Conservation (phyloP, 2,888 invertebrate species). For the Hecatera dysodea region DNA sequence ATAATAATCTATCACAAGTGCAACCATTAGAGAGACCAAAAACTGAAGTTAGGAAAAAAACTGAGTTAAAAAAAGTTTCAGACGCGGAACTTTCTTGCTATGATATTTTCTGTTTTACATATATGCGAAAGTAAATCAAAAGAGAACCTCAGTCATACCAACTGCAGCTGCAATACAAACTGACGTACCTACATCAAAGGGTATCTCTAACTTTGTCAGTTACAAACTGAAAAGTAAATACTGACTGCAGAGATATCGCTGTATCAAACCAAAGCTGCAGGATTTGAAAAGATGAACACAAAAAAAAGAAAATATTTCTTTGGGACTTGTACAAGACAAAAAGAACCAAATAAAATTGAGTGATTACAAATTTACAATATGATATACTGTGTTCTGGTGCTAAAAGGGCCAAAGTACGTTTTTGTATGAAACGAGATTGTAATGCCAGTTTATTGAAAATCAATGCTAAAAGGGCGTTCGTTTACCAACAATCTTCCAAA, state of each 20-base stretch:
- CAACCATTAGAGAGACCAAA: too few relatives aligned
- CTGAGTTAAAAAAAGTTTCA: not conserved
- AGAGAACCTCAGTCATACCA: not conserved
- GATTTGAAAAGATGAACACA: not conserved
- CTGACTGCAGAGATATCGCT: not conserved
- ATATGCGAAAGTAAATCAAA: not conserved
- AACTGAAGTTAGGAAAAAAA: too few relatives aligned
- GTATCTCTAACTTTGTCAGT: not conserved
- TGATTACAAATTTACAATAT: too few relatives aligned
- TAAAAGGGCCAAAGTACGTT: too few relatives aligned
- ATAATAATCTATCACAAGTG: too few relatives aligned
- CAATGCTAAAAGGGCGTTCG: too few relatives aligned
- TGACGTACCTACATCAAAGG: not conserved
- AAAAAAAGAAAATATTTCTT: too few relatives aligned
- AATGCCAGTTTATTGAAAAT: too few relatives aligned
- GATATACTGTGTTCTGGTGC: too few relatives aligned
- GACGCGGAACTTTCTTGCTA: not conserved
- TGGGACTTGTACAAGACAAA: not conserved
- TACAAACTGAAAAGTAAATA: not conserved
- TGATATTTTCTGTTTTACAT: not conserved
- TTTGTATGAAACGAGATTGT: too few relatives aligned
- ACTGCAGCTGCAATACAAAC: not conserved
- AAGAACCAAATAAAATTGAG: too few relatives aligned
- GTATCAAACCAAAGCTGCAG: not conserved
- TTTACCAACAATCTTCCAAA: too few relatives aligned